A percentile compares a stretch with the other conserved stretches of the same genome.
Conservation (phyloP, 2,113 vertebrate genomes). For the Oreocharis arfaki region DNA sequence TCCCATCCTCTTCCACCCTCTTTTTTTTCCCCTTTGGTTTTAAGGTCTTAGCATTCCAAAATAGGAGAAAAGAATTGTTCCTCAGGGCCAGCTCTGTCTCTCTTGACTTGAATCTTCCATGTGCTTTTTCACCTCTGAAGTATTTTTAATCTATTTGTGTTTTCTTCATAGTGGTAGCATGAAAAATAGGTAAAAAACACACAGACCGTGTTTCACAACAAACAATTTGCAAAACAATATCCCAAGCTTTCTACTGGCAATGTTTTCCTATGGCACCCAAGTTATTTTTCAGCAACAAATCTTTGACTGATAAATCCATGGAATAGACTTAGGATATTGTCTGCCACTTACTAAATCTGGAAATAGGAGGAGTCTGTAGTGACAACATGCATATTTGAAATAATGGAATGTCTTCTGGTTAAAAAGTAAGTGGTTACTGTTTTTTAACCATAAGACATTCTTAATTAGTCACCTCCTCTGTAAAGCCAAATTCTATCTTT, state of each 20-base stretch:
- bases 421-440: neutral
- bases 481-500: neutral
- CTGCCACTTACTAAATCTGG: neutral
- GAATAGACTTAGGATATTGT: neutral
- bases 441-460: neutral
- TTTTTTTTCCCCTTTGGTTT: rapidly evolving
- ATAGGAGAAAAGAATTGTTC: neutral
- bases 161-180: neutral
- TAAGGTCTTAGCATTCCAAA: neutral
- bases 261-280: neutral
- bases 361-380: neutral
- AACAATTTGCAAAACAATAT: neutral
- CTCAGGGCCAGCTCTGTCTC: neutral
- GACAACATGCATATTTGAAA: neutral
- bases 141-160: neutral
- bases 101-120: neutral
- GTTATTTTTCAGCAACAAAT: neutral
- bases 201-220: neutral
- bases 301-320: neutral
- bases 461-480: neutral
- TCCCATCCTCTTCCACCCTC: neutral
- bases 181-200: neutral
- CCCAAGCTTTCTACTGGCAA: neutral
- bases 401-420: neutral
- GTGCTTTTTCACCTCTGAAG: neutral